Conservation (phyloP, 2,113 vertebrate species). For the Pheucticus melanocephalus region DNA sequence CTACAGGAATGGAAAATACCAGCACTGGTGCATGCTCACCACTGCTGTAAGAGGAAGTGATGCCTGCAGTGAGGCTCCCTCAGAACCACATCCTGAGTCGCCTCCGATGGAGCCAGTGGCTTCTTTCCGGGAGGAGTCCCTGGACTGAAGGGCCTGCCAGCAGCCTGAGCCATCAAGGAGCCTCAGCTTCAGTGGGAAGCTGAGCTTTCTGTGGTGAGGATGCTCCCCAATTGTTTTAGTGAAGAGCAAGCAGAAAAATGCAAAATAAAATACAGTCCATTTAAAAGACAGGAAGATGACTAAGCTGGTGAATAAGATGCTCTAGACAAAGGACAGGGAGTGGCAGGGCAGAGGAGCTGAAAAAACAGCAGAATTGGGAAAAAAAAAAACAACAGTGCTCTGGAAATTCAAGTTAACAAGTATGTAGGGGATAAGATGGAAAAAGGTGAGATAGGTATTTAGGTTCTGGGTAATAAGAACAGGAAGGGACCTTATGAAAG, state of each 20-base stretch:
- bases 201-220: neutral
- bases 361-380: neutral
- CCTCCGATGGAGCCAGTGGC: neutral
- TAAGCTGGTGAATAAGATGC: neutral
- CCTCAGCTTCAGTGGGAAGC: neutral
- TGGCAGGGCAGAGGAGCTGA: neutral
- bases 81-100: accelerated
- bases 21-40: neutral
- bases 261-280: neutral
- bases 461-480: neutral
- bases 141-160: neutral
- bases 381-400: too few species aligned
- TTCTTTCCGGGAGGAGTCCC: neutral
- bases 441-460: neutral
- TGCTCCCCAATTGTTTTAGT: neutral
- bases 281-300: neutral
- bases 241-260: neutral
- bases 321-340: neutral
- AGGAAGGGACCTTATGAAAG: neutral
- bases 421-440: neutral
- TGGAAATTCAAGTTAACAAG: neutral
- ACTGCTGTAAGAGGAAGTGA: neutral
- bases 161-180: neutral
- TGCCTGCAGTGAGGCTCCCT: neutral
- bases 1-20: constrained; percentile 13